Evolutionary conservation across 2,888 invertebrate species (phyloP), one percentile per base, ranked within the genome.

Genomic region (Leuctra nigra): DNA sequence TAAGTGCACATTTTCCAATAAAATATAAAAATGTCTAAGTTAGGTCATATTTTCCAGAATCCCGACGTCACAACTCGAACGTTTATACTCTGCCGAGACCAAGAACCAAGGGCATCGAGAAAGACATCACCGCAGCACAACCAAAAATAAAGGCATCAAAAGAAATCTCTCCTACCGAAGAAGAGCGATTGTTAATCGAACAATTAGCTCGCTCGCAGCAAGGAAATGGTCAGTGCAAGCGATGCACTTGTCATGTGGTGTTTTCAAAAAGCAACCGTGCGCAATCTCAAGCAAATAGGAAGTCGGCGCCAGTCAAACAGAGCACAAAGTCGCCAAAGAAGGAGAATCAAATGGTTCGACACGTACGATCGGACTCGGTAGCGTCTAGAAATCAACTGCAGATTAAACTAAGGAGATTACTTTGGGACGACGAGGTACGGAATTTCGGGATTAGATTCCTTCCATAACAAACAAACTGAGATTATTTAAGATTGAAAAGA

Each of bases 381-480:
- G 75, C 77, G 60, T 74, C 70, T 65, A 77, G 79, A 55, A 83
- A 84, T 68, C 76, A 84, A 64, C 74, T 91, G 52, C 91, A 91
- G 73, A 86, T 83, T 64, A 89, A 88, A 61, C 73, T 91, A 63
- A 77, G 91, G 16, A 79, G 87, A 63, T 75, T 91, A 58, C 74
- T 92, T 11, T 58, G 58, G 60, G 60, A 58, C 38, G 50, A 56
- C 22, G 56, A 58, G 14, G 50, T 50, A 33, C 3, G 41, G n/a
- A n/a, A n/a, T n/a, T n/a, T n/a, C n/a, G n/a, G n/a, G n/a, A n/a
- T n/a, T n/a, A n/a, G n/a, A n/a, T n/a, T n/a, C n/a, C n/a, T n/a
- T n/a, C n/a, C n/a, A n/a, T n/a, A n/a, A n/a, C n/a, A n/a, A n/a
- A n/a, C n/a, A n/a, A n/a, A n/a, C n/a, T n/a, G n/a, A n/a, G n/a